These are phyloP conservation scores for Oasisia sp. DNA, from an alignment of 2,888 invertebrate species.

Conservation along the genomic window DNA sequence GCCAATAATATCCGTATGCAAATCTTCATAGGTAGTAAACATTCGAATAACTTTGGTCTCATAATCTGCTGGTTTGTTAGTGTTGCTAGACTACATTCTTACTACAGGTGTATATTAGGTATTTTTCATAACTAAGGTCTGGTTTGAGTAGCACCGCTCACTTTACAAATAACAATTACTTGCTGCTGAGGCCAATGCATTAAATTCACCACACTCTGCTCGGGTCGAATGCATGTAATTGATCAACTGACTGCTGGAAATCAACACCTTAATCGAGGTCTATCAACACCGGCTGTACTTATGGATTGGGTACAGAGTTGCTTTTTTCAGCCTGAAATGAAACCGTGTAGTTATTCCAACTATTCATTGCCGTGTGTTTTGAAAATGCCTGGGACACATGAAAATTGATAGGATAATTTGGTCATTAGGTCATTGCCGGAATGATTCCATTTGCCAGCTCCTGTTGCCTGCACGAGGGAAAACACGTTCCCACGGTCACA, in stretches of 20 bases:
- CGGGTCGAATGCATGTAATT: neutral
- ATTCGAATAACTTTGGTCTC: neutral
- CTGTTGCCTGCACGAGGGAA: neutral
- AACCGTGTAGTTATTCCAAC: neutral
- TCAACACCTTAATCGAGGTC: neutral
- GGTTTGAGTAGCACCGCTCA: neutral
- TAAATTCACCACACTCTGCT: neutral
- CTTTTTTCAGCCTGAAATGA: neutral
- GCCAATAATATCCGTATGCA: neutral
- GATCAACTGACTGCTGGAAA: neutral
- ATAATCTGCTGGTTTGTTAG: neutral
- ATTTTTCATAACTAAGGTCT: neutral
- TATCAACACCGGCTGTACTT: neutral
- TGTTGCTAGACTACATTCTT: neutral
- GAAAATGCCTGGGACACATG: neutral
- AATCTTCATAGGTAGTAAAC: neutral
- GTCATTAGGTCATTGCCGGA: neutral
- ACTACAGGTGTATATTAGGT: neutral
- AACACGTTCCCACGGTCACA: neutral
- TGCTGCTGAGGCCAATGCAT: neutral
- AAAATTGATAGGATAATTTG: slow-evolving; percentile 17
- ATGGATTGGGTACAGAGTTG: neutral
- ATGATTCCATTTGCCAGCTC: neutral
- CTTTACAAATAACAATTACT: neutral
- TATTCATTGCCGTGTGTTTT: neutral